These are phyloP conservation scores for Automeris io DNA, from an alignment of 2,888 invertebrate species.

Conservation along the genomic window DNA sequence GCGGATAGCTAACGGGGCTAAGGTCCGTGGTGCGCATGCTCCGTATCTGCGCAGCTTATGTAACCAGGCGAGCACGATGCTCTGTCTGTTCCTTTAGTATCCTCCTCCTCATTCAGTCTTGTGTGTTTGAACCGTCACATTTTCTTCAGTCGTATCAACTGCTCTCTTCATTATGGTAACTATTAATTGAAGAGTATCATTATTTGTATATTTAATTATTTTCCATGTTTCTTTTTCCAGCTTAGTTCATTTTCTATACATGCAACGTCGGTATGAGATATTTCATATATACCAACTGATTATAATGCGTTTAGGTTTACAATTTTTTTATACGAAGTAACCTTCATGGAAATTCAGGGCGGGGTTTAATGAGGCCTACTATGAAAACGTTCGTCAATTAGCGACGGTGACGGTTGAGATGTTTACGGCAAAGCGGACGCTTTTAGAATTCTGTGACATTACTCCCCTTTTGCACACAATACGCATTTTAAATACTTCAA, in stretches of 20 bases:
- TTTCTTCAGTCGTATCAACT: background rate
- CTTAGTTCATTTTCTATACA: too few species aligned
- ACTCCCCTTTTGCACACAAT: slow-evolving; percentile 41
- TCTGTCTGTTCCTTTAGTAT: slow-evolving; percentile 26
- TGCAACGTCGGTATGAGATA: too few species aligned
- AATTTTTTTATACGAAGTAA: slow-evolving; percentile 32
- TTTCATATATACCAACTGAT: too few species aligned
- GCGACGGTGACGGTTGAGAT: slow-evolving; percentile 64
- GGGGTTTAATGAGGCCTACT: slow-evolving; percentile 67
- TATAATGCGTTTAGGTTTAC: too few species aligned
- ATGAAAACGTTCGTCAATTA: slow-evolving; percentile 74
- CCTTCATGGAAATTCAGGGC: slow-evolving; percentile 68
- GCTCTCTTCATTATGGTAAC: background rate
- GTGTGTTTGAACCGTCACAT: background rate
- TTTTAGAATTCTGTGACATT: slow-evolving; percentile 67
- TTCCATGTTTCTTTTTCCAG: background rate
- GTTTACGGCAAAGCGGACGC: slow-evolving; percentile 69
- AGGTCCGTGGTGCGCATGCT: slow-evolving; percentile 59
- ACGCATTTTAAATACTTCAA: slow-evolving; percentile 28
- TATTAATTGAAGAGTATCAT: background rate
- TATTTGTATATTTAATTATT: background rate
- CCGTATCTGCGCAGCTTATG: slow-evolving; percentile 57
- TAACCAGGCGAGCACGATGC: slow-evolving; percentile 49
- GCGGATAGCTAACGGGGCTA: slow-evolving; percentile 60
- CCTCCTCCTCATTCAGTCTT: slow-evolving; percentile 13